These are phyloP conservation scores for Nettapus auritus DNA, from an alignment of 2,113 vertebrate genomes.

Conservation along the genomic window DNA sequence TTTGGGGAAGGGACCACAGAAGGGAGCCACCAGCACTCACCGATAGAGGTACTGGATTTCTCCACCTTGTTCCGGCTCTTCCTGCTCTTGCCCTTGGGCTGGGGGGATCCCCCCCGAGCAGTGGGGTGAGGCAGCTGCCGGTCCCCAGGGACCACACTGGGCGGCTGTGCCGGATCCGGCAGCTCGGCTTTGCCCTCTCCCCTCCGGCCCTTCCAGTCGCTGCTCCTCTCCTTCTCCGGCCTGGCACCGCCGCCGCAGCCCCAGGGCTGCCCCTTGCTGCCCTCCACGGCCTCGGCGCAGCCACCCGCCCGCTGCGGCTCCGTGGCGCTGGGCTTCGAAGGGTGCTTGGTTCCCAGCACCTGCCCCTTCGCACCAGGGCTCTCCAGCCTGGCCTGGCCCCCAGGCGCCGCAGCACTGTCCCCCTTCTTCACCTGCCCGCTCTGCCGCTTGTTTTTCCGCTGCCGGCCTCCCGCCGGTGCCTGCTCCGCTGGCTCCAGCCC, in stretches of 20 bases:
- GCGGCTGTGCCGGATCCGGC: neutral
- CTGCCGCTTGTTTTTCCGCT: slow-evolving; percentile 90
- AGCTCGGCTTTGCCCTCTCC: slow-evolving; percentile 62
- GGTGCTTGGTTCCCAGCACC: slow-evolving; percentile 75
- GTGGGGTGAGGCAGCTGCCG: slow-evolving; percentile 5
- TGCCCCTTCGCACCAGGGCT: slow-evolving; percentile 74
- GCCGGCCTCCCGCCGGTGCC: slow-evolving; percentile 65
- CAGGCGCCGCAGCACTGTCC: neutral
- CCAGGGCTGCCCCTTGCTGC: slow-evolving; percentile 71
- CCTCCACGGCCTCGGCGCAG: slow-evolving; percentile 72
- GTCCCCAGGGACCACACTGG: neutral
- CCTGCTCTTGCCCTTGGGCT: slow-evolving; percentile 89
- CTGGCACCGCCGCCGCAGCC: slow-evolving; percentile 55
- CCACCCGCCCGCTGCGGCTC: slow-evolving; percentile 53
- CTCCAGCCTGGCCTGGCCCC: slow-evolving; percentile 68
- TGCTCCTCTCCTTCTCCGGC: slow-evolving; percentile 77
- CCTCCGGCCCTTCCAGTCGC: slow-evolving; percentile 68
- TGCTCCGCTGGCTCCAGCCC: slow-evolving; percentile 62
- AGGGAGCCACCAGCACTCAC: slow-evolving; percentile 57
- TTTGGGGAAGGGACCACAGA: neutral
- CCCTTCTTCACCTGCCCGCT: slow-evolving; percentile 78
- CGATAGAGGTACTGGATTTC: slow-evolving; percentile 85
- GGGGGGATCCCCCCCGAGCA: slow-evolving; percentile 76
- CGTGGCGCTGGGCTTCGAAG: neutral
- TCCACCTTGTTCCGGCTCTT: slow-evolving; percentile 94